Evolutionary conservation across 53 echinoderm and acorn worm species (phyloP), one percentile per base, ranked within the genome.

Genomic region (Luidia sarsii): DNA sequence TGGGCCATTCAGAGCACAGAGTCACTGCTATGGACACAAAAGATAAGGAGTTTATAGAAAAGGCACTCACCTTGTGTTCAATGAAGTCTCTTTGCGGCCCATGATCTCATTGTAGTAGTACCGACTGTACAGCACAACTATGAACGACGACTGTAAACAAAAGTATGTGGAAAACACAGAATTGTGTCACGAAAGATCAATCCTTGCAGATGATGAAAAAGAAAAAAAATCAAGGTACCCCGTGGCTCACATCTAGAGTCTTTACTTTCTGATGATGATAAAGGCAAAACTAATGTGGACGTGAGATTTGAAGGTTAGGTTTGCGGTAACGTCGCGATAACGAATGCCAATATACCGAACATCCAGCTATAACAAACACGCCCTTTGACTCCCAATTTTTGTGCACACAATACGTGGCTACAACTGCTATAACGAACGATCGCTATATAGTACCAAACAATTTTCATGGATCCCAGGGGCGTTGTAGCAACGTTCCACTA

Each of bases 51-150:
- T 1, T 37, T 37, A 10, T n/a, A 31, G 5, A 18, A 9, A 34
- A 52, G 19, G 20, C 25, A 71, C 74, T 74, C n/a, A 82, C 82
- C 57, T 25, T 25, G 82, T 82, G 46, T 82, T 55, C 5, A 82
- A 32, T 1, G 13, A 0, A 38, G 82, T 31, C 15, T 69, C 0
- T 1, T 36, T 45, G 13, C 11, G 22, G 4, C 56, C 55, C 21
- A 3, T 3, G 14, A 84, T 23, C 19, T 89, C 89, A n/a, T 43
- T 30, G 21, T 38, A 22, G 21, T 89, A 89, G 4, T 84, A 24
- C 13, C 3, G 22, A 7, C 80, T 65, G 56, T 53, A 80, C 27
- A 89, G 69, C 41, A 89, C 57, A 25, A 89, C 37, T 7, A 89
- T 60, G 22, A 34, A 81, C 0, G 36, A 35, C 8, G 49, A 66